These are phyloP conservation scores for Rhagologus leucostigma DNA, from an alignment of 2,113 vertebrate genomes.

Conservation along the genomic window DNA sequence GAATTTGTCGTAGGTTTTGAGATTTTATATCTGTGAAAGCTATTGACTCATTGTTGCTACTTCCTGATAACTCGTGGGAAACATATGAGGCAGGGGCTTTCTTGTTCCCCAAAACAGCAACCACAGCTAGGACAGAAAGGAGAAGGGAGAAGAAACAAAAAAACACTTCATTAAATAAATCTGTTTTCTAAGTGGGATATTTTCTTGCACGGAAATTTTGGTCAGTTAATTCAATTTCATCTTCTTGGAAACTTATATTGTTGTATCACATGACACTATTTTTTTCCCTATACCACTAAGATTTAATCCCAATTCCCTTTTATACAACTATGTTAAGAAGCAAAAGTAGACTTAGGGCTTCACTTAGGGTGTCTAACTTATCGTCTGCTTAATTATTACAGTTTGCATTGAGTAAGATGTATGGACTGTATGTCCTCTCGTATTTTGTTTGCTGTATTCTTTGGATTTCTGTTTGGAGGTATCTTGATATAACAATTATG, in stretches of 20 bases:
- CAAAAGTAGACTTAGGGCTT: background rate
- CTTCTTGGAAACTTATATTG: background rate
- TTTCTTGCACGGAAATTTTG: background rate
- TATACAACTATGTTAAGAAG: background rate
- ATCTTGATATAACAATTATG: background rate
- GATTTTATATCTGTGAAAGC: background rate
- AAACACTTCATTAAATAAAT: background rate
- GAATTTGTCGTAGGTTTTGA: background rate
- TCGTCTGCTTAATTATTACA: background rate
- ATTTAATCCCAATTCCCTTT: background rate
- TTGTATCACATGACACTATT: background rate
- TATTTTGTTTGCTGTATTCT: background rate
- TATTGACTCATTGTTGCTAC: background rate
- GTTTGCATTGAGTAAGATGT: background rate
- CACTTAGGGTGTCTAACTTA: background rate
- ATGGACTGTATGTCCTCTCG: background rate
- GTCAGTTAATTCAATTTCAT: background rate
- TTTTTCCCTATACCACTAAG: background rate
- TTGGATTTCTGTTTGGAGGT: background rate
- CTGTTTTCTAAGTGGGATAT: background rate
- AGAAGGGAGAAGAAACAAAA: conserved; percentile 4
- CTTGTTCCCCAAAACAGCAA: background rate
- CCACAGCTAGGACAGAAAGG: background rate
- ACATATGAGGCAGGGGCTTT: background rate
- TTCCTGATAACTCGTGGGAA: conserved; percentile 21